Base-by-base conservation (phyloP, 2,113 vertebrate species). In the Paraplagusia blochii region DNA sequence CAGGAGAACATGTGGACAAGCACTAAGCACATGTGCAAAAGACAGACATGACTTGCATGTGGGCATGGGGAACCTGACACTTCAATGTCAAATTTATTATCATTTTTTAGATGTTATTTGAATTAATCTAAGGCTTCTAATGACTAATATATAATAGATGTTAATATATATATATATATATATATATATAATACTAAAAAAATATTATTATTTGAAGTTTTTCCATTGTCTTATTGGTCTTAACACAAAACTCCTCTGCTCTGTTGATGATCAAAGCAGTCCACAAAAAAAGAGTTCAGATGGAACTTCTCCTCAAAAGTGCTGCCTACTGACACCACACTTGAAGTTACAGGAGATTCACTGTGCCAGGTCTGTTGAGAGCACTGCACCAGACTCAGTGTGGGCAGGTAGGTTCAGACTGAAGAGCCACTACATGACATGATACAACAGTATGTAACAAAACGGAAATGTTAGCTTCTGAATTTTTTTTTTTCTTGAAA, bases 281-380 rank as follows among this genome's bases (percentile, higher is more conserved):
- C 17, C 49, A 44, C 34, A 61, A 58, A 69, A n/a, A 44, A 51
- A 42, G 62, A 68, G 76, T 58, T 53, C 63, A 71, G 63, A 77
- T 65, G 62, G 65, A 14, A 19, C 58, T 64, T 64, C 61, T 49
- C 48, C 56, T 58, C 39, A 40, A 60, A 64, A 58, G 55, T 10
- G 47, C 76, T 74, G 70, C 77, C 62, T 33, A 44, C 52, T 71
- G 52, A 59, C 64, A 76, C 69, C 58, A 55, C 40, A 72, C 65
- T 76, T 71, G 74, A 61, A 35, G 50, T 67, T 66, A 80, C 50
- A 60, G 82, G 64, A 66, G 57, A 42, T 53, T 58, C 57, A 60
- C 65, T 54, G 66, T 64, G 76, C 69, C 74, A 76, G 60, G 59
- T 80, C 57, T 46, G 51, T 68, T 69, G 72, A 80, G 61, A 76